Conservation (phyloP, 2,113 vertebrate genomes). For the Rana temporaria region DNA sequence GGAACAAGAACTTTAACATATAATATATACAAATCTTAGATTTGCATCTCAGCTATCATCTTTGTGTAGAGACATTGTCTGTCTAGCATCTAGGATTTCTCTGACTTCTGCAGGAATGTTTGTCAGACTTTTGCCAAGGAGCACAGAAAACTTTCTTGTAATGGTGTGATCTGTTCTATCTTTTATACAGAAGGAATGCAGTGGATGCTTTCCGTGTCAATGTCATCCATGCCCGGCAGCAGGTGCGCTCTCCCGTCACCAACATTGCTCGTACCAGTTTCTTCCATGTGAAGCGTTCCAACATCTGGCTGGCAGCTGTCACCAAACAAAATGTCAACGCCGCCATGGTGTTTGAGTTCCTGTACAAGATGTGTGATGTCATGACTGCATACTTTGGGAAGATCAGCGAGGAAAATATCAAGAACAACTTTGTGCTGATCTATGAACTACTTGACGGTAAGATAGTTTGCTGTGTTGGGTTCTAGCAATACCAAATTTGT, state of each 20-base stretch:
- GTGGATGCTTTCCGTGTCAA: conserved; percentile 98
- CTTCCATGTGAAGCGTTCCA: conserved; percentile 98
- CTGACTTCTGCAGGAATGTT: too few relatives aligned
- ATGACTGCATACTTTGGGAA: conserved; percentile 99
- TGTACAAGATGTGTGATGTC: conserved; percentile 99
- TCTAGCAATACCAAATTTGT: not conserved
- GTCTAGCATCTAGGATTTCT: too few relatives aligned
- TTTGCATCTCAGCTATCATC: too few relatives aligned
- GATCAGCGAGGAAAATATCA: conserved; percentile 99
- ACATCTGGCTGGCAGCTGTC: conserved; percentile 98
- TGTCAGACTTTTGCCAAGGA: too few relatives aligned
- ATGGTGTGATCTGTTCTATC: not conserved
- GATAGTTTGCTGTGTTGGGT: conserved; percentile 20
- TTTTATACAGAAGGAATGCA: conserved; percentile 86
- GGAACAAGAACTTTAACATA: too few relatives aligned
- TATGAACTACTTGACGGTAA: conserved; percentile 97
- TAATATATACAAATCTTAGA: too few relatives aligned
- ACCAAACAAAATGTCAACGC: conserved; percentile 99
- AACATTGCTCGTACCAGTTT: conserved; percentile 99
- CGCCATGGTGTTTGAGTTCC: conserved; percentile 99
- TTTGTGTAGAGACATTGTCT: too few relatives aligned
- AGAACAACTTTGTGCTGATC: conserved; percentile 99
- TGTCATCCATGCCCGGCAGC: conserved; percentile 97
- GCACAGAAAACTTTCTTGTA: too few relatives aligned
- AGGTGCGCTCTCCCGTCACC: conserved; percentile 97